Evolutionary conservation across 2,888 invertebrate genomes (phyloP).

Genomic region (Lycaena phlaeas): DNA sequence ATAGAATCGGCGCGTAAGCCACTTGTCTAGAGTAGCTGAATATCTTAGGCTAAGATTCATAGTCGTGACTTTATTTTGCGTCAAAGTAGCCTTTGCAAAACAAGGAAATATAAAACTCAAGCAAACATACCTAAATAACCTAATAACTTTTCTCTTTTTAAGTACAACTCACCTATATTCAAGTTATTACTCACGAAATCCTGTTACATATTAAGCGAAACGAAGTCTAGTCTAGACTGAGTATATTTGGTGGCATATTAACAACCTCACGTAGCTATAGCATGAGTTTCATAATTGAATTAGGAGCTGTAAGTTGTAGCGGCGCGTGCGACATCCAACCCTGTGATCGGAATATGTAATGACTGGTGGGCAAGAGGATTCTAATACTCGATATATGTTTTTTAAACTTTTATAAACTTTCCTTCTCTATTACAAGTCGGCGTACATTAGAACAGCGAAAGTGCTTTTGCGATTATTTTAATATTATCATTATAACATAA

Average conservation of each 20-base stretch:
- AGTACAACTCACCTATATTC: no score
- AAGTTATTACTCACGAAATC: no score
- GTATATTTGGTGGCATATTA: conserved; percentile 13
- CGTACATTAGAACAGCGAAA: neutral
- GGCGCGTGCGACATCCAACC: conserved; percentile 28
- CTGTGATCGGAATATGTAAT: conserved; percentile 30
- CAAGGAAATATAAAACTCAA: no score
- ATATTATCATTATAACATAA: neutral
- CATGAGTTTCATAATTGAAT: conserved; percentile 44
- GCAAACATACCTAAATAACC: no score
- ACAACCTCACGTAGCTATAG: conserved; percentile 18
- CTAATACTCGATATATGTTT: neutral
- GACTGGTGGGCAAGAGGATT: neutral
- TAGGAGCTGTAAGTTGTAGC: conserved; percentile 38
- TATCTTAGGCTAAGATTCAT: no score
- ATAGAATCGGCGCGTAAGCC: no score
- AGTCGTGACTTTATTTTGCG: no score
- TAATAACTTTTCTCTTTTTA: no score
- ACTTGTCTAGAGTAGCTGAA: no score
- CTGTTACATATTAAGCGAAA: no score
- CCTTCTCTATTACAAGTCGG: neutral
- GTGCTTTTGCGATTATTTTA: neutral
- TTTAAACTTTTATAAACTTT: conserved; percentile 1
- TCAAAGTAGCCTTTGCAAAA: no score
- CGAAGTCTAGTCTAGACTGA: neutral